phyloP scores from a whole-genome alignment of 1,140 invertebrate species.

The Delia radicum region DNA sequence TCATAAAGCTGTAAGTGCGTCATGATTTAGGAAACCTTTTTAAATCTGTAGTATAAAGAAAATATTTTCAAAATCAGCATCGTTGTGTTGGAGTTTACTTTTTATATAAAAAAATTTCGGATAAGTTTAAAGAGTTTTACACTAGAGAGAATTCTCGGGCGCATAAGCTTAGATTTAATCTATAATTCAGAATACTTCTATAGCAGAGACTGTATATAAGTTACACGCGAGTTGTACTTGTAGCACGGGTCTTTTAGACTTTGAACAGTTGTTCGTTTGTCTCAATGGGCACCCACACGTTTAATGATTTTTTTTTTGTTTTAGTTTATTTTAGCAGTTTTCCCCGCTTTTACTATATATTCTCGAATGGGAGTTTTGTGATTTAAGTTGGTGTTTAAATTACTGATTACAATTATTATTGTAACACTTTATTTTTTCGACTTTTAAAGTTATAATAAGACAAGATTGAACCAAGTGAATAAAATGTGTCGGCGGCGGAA shows the following conservation, averaged over 20 bases:
- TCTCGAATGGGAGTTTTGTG: neutral
- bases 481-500: neutral
- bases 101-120: too few species aligned
- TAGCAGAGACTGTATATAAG: neutral
- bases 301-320: neutral
- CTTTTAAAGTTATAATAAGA: neutral
- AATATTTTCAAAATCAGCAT: too few species aligned
- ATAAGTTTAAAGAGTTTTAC: too few species aligned
- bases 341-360: neutral
- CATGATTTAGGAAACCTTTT: too few species aligned
- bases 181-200: too few species aligned
- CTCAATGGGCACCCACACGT: conserved; percentile 2
- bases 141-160: too few species aligned
- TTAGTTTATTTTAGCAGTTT: neutral
- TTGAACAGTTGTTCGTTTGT: neutral
- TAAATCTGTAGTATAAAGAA: too few species aligned
- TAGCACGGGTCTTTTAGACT: neutral
- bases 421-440: neutral
- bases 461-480: neutral
- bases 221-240: neutral
- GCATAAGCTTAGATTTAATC: too few species aligned
- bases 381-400: neutral
- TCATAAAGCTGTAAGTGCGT: too few species aligned
- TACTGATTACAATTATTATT: neutral
- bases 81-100: too few species aligned